Evolutionary conservation across 2,888 invertebrate species (phyloP).

Genomic region (Tenthredo mesomela): DNA sequence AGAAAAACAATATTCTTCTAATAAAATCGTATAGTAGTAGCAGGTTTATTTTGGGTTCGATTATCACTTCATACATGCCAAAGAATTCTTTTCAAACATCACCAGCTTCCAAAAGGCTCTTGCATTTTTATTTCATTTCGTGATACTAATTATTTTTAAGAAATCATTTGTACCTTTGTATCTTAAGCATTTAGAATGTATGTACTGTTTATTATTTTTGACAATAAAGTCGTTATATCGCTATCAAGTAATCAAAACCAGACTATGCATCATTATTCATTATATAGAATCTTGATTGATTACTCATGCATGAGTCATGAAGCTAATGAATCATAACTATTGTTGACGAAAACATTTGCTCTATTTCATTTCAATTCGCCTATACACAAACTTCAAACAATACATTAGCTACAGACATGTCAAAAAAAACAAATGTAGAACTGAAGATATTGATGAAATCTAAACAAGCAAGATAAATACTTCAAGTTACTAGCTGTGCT

Average conservation of each 20-base stretch:
- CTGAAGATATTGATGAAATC: not conserved
- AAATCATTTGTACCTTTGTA: constrained; percentile 35
- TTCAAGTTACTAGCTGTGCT: not conserved
- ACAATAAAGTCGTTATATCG: constrained; percentile 14
- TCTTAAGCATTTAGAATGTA: constrained; percentile 9
- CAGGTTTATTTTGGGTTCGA: not conserved
- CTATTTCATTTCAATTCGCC: not conserved
- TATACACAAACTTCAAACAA: not conserved
- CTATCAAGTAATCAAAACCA: not conserved
- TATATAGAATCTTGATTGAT: not conserved
- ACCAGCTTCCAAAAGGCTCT: not conserved
- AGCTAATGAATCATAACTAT: not conserved
- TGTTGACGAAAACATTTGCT: constrained; percentile 23
- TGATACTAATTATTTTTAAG: constrained; percentile 20
- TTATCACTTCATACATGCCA: constrained; percentile 10
- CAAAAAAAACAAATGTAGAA: not conserved
- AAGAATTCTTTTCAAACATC: constrained; percentile 11
- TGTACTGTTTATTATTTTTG: constrained; percentile 25
- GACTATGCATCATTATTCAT: not conserved
- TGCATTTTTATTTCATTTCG: not conserved
- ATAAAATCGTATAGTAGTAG: not conserved
- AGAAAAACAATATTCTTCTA: not conserved
- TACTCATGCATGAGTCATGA: too few relatives aligned
- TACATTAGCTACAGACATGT: not conserved
- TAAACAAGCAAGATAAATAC: not conserved